Conservation (phyloP, 2,888 invertebrate species). For the Torymus aiolomorphi region DNA sequence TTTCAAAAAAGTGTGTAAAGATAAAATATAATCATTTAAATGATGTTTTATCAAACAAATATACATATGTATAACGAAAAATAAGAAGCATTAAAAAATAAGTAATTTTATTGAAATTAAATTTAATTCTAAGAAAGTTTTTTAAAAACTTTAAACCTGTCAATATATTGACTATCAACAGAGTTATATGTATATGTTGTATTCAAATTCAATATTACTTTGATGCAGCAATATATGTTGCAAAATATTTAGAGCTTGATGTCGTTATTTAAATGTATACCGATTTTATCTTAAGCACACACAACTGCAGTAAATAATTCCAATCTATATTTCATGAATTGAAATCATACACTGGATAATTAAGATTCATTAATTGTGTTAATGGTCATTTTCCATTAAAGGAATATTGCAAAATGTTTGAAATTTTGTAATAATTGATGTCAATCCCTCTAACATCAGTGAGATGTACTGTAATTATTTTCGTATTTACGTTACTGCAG, state of each 20-base stretch:
- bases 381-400: slow-evolving; percentile 17
- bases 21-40: slow-evolving; percentile 7
- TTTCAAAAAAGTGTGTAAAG: slow-evolving; percentile 31
- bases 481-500: slow-evolving; percentile 4
- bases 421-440: slow-evolving; percentile 25
- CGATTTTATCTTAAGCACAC: too few relatives aligned
- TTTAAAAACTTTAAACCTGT: neutral
- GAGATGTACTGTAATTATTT: slow-evolving; percentile 4
- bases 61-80: neutral
- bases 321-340: neutral
- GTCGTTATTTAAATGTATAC: slow-evolving; percentile 11
- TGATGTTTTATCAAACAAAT: neutral
- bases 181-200: too few relatives aligned
- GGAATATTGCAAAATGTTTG: neutral
- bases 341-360: slow-evolving; percentile 1
- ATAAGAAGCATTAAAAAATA: too few relatives aligned
- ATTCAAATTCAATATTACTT: too few relatives aligned
- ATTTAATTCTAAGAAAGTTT: neutral
- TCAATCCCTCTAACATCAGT: neutral
- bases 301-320: too few relatives aligned
- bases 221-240: neutral
- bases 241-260: slow-evolving; percentile 8
- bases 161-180: neutral
- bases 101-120: neutral
- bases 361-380: neutral